A percentile compares a stretch with the other conserved stretches of the same genome.
These are phyloP conservation scores for Bufotes viridis DNA, from an alignment of 2,797 vertebrate genomes.

Conservation along the genomic window DNA sequence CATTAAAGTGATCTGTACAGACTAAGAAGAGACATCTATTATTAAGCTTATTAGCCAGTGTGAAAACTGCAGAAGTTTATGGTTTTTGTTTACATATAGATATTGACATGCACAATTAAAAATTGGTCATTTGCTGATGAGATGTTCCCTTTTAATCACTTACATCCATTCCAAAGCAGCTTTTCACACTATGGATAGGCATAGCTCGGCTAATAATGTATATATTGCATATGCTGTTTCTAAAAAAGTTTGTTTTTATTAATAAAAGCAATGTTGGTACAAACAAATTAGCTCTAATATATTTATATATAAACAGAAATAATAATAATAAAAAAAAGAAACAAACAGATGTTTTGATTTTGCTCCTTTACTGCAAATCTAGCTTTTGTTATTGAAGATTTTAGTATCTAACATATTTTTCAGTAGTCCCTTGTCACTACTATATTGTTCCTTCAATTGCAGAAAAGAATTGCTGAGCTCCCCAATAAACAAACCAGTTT, in stretches of 20 bases:
- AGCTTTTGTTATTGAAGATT: slow-evolving; percentile 60
- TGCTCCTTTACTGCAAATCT: slow-evolving; percentile 51
- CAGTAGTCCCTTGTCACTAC: slow-evolving; percentile 60
- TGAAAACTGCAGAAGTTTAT: no score
- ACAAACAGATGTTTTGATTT: slow-evolving; percentile 49
- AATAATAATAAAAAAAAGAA: not conserved
- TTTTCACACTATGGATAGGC: not conserved
- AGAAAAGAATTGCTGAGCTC: slow-evolving; percentile 61
- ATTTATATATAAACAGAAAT: slow-evolving; percentile 21
- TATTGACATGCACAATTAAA: no score
- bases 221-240: not conserved
- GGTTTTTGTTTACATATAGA: no score
- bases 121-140: no score
- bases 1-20: no score
- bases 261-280: slow-evolving; percentile 9
- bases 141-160: not conserved
- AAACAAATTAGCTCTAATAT: slow-evolving; percentile 30
- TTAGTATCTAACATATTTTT: slow-evolving; percentile 61
- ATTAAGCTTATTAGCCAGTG: no score
- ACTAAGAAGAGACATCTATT: no score
- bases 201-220: not conserved
- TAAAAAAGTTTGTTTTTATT: not conserved
- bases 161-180: not conserved
- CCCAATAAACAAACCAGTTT: slow-evolving; percentile 59
- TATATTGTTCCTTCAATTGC: slow-evolving; percentile 58